Conservation (phyloP, 2,113 vertebrate genomes). For the Oncorhynchus kisutch region DNA sequence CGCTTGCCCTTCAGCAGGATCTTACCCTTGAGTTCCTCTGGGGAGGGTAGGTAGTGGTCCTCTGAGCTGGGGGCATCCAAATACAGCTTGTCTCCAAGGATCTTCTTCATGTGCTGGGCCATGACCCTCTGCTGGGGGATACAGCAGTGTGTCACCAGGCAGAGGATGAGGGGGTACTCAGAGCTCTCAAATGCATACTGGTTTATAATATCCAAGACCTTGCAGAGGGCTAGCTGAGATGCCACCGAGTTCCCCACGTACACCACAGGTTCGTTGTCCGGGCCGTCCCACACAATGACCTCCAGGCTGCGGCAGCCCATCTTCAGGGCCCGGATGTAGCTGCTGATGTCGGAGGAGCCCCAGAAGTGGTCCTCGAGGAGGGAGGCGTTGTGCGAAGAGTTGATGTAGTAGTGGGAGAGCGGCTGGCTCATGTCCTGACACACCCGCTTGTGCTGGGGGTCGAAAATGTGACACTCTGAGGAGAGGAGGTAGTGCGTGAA, state of each 20-base stretch:
- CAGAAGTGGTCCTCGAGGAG: slow-evolving; percentile 88
- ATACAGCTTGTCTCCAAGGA: slow-evolving; percentile 84
- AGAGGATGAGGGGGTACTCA: slow-evolving; percentile 87
- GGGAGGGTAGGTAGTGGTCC: slow-evolving; percentile 83
- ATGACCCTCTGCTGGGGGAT: slow-evolving; percentile 82
- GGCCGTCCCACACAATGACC: slow-evolving; percentile 86
- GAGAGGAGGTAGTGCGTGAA: slow-evolving; percentile 93
- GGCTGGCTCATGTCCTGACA: slow-evolving; percentile 92
- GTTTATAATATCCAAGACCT: slow-evolving; percentile 85
- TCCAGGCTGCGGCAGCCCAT: slow-evolving; percentile 90
- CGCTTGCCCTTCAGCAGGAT: slow-evolving; percentile 87
- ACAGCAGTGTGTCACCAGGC: slow-evolving; percentile 84
- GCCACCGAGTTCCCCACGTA: slow-evolving; percentile 81
- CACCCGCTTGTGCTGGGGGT: slow-evolving; percentile 87
- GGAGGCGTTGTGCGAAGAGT: slow-evolving; percentile 87
- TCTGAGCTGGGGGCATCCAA: slow-evolving; percentile 73
- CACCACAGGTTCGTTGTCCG: slow-evolving; percentile 86
- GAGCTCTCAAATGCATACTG: slow-evolving; percentile 89
- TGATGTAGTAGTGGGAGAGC: slow-evolving; percentile 91
- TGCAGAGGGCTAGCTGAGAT: slow-evolving; percentile 82
- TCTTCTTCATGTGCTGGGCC: slow-evolving; percentile 87
- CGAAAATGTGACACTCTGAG: slow-evolving; percentile 88
- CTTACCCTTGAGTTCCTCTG: slow-evolving; percentile 85
- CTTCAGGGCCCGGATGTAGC: slow-evolving; percentile 82
- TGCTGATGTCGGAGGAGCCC: slow-evolving; percentile 84